Evolutionary conservation across 2,797 vertebrate genomes (phyloP).

Genomic region (Syndactyla subalaris): DNA sequence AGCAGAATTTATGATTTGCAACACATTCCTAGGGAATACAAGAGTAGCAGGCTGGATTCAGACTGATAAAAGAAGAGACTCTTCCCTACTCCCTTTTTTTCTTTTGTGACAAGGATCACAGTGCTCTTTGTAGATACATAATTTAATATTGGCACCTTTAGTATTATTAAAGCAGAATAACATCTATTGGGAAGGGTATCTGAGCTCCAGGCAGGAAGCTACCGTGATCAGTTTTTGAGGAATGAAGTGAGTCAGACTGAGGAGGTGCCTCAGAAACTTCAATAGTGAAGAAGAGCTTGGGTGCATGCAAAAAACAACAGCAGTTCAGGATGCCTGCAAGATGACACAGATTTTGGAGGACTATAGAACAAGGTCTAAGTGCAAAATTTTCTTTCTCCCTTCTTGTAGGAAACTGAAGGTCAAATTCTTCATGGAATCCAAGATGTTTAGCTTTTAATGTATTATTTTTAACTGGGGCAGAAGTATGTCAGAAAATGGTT

Average conservation of each 20-base stretch:
- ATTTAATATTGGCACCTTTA: background rate
- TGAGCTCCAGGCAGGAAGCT: background rate
- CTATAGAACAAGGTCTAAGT: background rate
- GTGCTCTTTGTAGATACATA: background rate
- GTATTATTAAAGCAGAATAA: background rate
- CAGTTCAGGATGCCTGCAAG: background rate
- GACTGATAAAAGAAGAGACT: background rate
- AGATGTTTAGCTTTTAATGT: background rate
- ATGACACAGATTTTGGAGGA: background rate
- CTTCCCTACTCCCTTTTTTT: accelerated
- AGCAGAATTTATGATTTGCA: background rate
- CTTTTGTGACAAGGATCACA: background rate
- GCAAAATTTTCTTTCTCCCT: background rate
- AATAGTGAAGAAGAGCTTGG: background rate
- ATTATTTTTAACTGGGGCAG: background rate
- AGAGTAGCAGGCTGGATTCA: background rate
- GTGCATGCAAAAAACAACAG: background rate
- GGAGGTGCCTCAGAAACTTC: background rate
- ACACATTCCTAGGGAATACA: background rate
- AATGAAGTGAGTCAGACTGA: background rate
- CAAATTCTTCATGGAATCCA: background rate
- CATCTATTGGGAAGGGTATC: background rate
- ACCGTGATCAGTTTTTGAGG: background rate
- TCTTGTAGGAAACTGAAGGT: background rate
- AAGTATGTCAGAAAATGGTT: background rate